These are phyloP conservation scores for Dysdera silvatica DNA, from an alignment of 1,140 invertebrate genomes.

Conservation along the genomic window DNA sequence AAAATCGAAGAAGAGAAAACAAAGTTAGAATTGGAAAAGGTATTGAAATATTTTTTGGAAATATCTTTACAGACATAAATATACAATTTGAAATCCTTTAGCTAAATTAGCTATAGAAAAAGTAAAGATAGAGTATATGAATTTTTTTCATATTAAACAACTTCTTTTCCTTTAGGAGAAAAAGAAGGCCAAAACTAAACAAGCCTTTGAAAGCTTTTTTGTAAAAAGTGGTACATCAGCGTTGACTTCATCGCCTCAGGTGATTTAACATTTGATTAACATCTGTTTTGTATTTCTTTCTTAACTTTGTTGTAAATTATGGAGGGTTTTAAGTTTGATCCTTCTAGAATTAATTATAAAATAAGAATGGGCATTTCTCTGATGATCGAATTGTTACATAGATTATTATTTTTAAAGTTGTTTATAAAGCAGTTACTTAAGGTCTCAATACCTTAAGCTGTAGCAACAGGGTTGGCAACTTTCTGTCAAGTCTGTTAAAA, in stretches of 20 bases:
- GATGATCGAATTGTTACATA: no score
- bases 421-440: no score
- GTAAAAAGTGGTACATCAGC: not conserved
- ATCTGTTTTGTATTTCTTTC: not conserved
- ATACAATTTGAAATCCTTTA: no score
- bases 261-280: not conserved
- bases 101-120: no score
- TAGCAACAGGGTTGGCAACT: no score
- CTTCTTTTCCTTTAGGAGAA: not conserved
- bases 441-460: no score
- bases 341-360: no score
- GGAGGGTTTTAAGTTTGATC: no score
- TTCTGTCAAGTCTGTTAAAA: no score
- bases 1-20: conserved; percentile 19
- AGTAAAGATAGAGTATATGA: no score
- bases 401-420: no score
- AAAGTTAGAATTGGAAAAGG: conserved; percentile 22
- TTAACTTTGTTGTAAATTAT: not conserved
- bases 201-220: conserved; percentile 16
- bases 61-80: not conserved
- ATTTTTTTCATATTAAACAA: not conserved
- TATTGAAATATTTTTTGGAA: not conserved
- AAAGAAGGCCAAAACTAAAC: conserved; percentile 12
- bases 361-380: no score
- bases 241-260: conserved; percentile 3